phyloP scores from a whole-genome alignment of 1,140 invertebrate genomes.

The Drosophila athabasca region DNA sequence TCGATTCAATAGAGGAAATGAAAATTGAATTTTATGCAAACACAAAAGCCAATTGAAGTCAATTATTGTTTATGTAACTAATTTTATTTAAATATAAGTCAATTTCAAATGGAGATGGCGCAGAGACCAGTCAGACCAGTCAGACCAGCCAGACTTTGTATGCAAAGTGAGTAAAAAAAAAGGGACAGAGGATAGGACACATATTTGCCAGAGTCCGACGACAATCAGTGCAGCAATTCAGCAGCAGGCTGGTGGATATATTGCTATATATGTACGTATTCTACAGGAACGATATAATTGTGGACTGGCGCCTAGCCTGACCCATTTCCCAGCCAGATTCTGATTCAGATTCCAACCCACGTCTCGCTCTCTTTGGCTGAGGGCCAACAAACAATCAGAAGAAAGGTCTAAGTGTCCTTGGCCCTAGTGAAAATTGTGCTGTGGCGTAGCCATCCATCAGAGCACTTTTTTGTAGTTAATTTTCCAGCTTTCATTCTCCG shows the following conservation, averaged over 20 bases:
- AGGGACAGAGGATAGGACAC: too few relatives aligned
- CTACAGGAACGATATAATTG: slow-evolving; percentile 10
- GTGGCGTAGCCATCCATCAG: not conserved
- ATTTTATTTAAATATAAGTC: slow-evolving; percentile 74
- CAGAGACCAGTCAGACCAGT: not conserved
- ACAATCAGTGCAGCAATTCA: too few relatives aligned
- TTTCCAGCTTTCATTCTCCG: not conserved
- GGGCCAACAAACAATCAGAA: slow-evolving; percentile 21
- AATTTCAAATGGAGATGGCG: slow-evolving; percentile 24
- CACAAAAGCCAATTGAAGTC: slow-evolving; percentile 72
- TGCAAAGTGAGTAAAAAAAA: too few relatives aligned
- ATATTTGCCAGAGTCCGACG: too few relatives aligned
- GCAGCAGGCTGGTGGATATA: not conserved
- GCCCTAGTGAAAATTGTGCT: slow-evolving; percentile 51
- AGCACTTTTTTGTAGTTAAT: slow-evolving; percentile 1
- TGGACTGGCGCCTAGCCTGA: slow-evolving; percentile 22
- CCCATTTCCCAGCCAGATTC: slow-evolving; percentile 41
- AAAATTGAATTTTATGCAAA: slow-evolving; percentile 74
- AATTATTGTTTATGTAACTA: slow-evolving; percentile 76
- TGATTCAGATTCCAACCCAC: slow-evolving; percentile 21
- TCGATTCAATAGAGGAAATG: slow-evolving; percentile 57
- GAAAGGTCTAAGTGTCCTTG: slow-evolving; percentile 48
- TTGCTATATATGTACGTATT: too few relatives aligned
- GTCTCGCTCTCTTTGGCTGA: slow-evolving; percentile 17
- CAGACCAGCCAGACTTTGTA: not conserved